These are phyloP conservation scores for Dicerorhinus sumatrensis DNA, from an alignment of 2,113 vertebrate genomes.

Conservation along the genomic window DNA sequence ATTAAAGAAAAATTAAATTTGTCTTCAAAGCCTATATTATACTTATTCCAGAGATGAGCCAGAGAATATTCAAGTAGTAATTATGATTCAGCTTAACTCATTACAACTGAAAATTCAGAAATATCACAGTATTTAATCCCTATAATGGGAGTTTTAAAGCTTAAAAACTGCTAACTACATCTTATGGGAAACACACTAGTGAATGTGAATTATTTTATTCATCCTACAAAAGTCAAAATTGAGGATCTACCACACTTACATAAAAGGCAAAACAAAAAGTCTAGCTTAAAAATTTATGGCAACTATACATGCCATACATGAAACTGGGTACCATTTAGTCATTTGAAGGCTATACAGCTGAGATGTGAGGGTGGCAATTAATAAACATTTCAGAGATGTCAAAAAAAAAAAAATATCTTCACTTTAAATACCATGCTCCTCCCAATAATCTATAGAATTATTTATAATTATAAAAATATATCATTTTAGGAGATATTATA, in stretches of 20 bases:
- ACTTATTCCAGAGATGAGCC: slow-evolving; percentile 38
- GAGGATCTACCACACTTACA: neutral
- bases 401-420: slow-evolving; percentile 29
- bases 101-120: slow-evolving; percentile 32
- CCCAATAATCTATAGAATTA: neutral
- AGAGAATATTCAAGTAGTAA: slow-evolving; percentile 42
- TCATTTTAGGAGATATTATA: neutral
- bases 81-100: slow-evolving; percentile 48
- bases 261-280: slow-evolving; percentile 55
- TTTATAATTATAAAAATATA: slow-evolving; percentile 4
- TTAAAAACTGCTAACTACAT: slow-evolving; percentile 47
- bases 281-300: slow-evolving; percentile 2
- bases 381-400: slow-evolving; percentile 43
- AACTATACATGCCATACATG: neutral
- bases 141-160: slow-evolving; percentile 6
- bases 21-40: slow-evolving; percentile 59
- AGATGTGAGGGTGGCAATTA: slow-evolving; percentile 62
- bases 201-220: slow-evolving; percentile 47
- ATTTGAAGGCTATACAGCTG: slow-evolving; percentile 62
- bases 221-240: slow-evolving; percentile 41
- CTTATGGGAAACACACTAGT: neutral
- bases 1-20: slow-evolving; percentile 49
- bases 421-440: slow-evolving; percentile 42
- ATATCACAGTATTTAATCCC: slow-evolving; percentile 36
- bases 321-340: neutral